Base-by-base conservation (phyloP, 2,888 invertebrate species). In the Calameuta pallipes region DNA sequence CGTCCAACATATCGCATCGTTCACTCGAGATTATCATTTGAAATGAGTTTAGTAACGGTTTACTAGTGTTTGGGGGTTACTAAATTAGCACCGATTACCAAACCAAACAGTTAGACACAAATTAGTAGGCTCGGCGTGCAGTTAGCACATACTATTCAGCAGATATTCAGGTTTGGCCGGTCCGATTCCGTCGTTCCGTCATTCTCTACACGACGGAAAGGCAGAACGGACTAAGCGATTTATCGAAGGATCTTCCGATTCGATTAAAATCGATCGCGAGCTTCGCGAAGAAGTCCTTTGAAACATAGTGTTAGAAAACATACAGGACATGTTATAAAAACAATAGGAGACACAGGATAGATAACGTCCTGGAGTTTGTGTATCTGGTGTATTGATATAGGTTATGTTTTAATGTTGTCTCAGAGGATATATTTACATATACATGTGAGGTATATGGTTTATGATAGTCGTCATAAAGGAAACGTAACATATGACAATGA, bases 401-500 rank as follows among this genome's bases (percentile, higher is more conserved):
- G 56, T 56, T 56, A 56, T 56, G 56, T 56, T 56, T 23, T 23
- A 56, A 56, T 23, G 56, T 56, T 2, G 56, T 56, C 23, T 56
- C 23, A 6, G 56, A 6, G 56, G 56, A 75, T 77, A 79, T 76
- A 73, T 78, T 79, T 80, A 81, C 79, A 78, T 79, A 82, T 81
- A 83, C 80, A 82, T 83, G 75, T 78, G 82, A 79, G 78, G 9
- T 69, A 31, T 37, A 56, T 56, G 23, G 56, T 56, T 23, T 56
- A 56, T 23, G 23, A 9, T 23, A 56, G 23, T 56, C 56, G 56
- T 56, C 56, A 56, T 23, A 56, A 74, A 6, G 23, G 15, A 23
- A 80, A 75, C 81, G 79, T 80, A 79, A 82, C 75, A 83, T 75
- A 82, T 82, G 79, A 23, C 23, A 56, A 56, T 56, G 56, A 56